Conservation (phyloP, 2,888 invertebrate species). For the Periphyllus acericola region DNA sequence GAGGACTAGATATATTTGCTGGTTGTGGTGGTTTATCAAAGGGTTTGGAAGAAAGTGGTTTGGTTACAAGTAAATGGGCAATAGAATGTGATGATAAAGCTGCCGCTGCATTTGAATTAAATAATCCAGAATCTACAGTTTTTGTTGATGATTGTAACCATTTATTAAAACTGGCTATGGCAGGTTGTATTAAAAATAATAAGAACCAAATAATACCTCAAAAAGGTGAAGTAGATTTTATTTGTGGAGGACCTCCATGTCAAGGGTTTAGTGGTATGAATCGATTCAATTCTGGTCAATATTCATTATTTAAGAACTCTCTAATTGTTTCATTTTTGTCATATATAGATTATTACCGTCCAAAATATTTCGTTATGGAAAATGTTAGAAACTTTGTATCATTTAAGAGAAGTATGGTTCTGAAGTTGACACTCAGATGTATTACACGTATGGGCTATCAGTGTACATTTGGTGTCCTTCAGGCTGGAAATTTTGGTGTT, state of each 20-base stretch:
- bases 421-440: slow-evolving; percentile 81
- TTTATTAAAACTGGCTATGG: slow-evolving; percentile 76
- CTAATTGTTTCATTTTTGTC: slow-evolving; percentile 83
- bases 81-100: slow-evolving; percentile 82
- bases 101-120: slow-evolving; percentile 81
- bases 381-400: slow-evolving; percentile 88
- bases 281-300: slow-evolving; percentile 84
- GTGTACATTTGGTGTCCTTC: slow-evolving; percentile 85
- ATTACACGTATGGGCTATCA: slow-evolving; percentile 87
- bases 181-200: slow-evolving; percentile 70
- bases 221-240: slow-evolving; percentile 83
- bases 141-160: slow-evolving; percentile 86
- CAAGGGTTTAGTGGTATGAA: slow-evolving; percentile 93
- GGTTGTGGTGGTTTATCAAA: slow-evolving; percentile 87
- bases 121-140: slow-evolving; percentile 78
- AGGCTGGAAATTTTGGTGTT: slow-evolving; percentile 87
- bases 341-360: slow-evolving; percentile 86
- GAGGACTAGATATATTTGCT: slow-evolving; percentile 83
- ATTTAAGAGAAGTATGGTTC: slow-evolving; percentile 82
- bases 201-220: slow-evolving; percentile 74
- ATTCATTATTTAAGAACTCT: slow-evolving; percentile 86
- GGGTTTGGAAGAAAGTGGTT: slow-evolving; percentile 77
- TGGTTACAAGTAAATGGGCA: slow-evolving; percentile 81
- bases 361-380: slow-evolving; percentile 84
- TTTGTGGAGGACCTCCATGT: slow-evolving; percentile 89